phyloP scores from a whole-genome alignment of 2,113 vertebrate species.

The Aythya baeri region DNA sequence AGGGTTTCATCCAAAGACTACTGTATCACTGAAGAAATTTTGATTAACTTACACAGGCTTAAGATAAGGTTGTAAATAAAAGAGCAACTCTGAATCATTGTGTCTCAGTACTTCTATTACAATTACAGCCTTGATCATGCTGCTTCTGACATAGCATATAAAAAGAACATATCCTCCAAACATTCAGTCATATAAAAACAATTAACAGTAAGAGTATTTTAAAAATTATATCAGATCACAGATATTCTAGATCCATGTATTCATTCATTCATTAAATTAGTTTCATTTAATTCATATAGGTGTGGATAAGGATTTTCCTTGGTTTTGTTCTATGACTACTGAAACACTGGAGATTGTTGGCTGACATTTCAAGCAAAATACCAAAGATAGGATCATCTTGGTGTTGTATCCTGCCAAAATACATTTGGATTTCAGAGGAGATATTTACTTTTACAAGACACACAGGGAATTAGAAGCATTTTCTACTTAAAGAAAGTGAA shows the following conservation, averaged over 20 bases:
- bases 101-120: constrained; percentile 11
- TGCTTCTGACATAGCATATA: not conserved
- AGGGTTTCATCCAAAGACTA: not conserved
- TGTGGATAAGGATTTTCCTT: not conserved
- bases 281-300: not conserved
- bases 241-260: not conserved
- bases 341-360: constrained; percentile 14
- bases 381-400: not conserved
- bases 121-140: not conserved
- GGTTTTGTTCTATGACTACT: not conserved
- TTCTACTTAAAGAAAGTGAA: constrained; percentile 4
- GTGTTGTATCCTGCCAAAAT: constrained; percentile 26
- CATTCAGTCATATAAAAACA: constrained; percentile 5
- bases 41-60: constrained; percentile 4
- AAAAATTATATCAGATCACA: constrained; percentile 6
- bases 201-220: not conserved
- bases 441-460: constrained; percentile 10
- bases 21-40: not conserved
- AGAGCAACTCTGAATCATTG: not conserved
- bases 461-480: not conserved
- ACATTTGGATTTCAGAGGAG: constrained; percentile 24
- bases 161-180: constrained; percentile 14
- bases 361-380: constrained; percentile 40
- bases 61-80: constrained; percentile 12
- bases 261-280: constrained; percentile 9